phyloP scores from a whole-genome alignment of 2,797 vertebrate species.

The Aldrovandia affinis region DNA sequence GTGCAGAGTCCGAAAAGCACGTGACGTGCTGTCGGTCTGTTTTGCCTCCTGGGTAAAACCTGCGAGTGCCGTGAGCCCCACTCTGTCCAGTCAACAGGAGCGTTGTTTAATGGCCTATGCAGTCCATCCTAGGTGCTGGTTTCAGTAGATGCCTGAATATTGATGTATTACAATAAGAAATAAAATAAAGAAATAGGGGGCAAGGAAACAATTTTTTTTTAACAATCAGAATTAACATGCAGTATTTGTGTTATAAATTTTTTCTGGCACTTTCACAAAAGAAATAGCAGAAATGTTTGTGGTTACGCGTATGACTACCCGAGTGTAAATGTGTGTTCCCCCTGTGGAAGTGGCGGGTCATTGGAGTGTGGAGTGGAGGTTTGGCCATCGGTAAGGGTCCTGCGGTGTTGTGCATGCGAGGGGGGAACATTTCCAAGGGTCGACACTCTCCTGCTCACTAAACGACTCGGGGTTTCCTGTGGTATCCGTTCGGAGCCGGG shows the following conservation, averaged over 20 bases:
- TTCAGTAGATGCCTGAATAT: neutral
- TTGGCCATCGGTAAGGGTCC: neutral
- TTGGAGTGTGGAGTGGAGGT: neutral
- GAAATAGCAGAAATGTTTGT: neutral
- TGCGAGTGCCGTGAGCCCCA: neutral
- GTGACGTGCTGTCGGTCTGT: slow-evolving; percentile 17
- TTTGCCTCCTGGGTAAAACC: neutral
- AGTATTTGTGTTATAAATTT: neutral
- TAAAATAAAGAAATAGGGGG: too few relatives aligned
- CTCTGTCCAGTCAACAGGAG: neutral
- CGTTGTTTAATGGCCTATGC: neutral
- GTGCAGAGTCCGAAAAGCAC: slow-evolving; percentile 25
- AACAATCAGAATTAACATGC: neutral
- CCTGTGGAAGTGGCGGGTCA: neutral
- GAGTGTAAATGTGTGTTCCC: neutral
- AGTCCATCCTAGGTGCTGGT: too few relatives aligned
- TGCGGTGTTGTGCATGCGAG: neutral
- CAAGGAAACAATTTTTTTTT: neutral
- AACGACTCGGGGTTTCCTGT: too few relatives aligned
- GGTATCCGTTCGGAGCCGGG: neutral
- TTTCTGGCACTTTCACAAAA: too few relatives aligned
- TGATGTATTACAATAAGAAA: neutral
- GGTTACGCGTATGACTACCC: neutral
- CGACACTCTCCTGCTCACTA: neutral
- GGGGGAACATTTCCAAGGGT: too few relatives aligned